Evolutionary conservation across 1,140 invertebrate species (phyloP).

Genomic region (Eriocheir sinensis): DNA sequence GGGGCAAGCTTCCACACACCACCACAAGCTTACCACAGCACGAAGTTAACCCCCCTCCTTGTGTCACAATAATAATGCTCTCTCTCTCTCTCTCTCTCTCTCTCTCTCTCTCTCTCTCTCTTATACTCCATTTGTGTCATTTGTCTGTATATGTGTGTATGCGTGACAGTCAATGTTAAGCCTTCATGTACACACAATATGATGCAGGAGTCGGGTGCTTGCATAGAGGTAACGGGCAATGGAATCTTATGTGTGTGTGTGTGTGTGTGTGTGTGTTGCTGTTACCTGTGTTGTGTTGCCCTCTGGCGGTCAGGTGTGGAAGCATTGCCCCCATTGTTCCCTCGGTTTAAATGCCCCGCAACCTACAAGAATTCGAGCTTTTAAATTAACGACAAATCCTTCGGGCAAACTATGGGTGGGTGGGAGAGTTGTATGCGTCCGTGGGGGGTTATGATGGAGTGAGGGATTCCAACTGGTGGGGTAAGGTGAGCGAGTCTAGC

Average conservation of each 20-base stretch:
- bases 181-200: background rate
- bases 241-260: too few relatives aligned
- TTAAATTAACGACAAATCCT: background rate
- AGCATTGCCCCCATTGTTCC: slow-evolving; percentile 10
- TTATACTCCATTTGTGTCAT: too few relatives aligned
- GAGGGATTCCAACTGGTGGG: slow-evolving; percentile 46
- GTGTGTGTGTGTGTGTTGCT: background rate
- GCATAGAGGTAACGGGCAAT: too few relatives aligned
- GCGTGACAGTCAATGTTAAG: too few relatives aligned
- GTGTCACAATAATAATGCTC: too few relatives aligned
- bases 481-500: slow-evolving; percentile 41
- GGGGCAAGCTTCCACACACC: background rate
- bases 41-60: background rate
- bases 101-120: too few relatives aligned
- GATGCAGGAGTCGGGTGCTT: background rate
- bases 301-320: slow-evolving; percentile 70
- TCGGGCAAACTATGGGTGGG: background rate
- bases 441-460: too few relatives aligned
- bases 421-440: background rate
- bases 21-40: background rate
- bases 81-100: too few relatives aligned
- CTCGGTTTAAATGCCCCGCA: background rate
- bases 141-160: too few relatives aligned
- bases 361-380: background rate
- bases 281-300: slow-evolving; percentile 59